Evolutionary conservation across 2,797 vertebrate genomes (phyloP).

Genomic region (Tauraco hartlaubi): DNA sequence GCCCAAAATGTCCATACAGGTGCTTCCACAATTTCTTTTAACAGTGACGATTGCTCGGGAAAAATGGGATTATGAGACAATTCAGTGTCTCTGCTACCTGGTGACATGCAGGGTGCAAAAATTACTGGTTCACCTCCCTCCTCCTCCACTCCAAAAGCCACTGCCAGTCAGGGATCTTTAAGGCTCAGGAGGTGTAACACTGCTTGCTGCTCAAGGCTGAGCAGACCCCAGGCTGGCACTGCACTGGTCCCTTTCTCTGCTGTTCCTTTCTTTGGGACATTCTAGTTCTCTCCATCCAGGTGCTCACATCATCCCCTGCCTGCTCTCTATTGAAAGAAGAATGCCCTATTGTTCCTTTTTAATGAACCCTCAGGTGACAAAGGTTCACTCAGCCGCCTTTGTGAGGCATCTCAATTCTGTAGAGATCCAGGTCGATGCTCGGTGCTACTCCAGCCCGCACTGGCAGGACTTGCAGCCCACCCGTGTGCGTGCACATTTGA

Average conservation of each 20-base stretch:
- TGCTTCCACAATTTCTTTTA: background rate
- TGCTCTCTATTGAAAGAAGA: background rate
- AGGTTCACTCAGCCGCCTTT: background rate
- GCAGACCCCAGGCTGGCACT: background rate
- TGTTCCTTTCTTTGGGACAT: background rate
- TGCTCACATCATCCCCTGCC: background rate
- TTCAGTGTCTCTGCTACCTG: background rate
- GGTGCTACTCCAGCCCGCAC: background rate
- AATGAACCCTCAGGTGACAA: background rate
- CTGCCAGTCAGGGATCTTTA: background rate
- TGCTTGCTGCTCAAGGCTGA: background rate
- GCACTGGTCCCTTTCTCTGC: background rate
- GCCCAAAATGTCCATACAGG: background rate
- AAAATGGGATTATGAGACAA: background rate
- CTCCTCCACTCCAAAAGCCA: background rate
- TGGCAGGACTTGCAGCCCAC: background rate
- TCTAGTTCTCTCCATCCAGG: background rate
- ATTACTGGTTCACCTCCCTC: background rate
- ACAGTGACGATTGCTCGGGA: background rate
- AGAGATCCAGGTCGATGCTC: background rate
- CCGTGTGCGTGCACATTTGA: background rate
- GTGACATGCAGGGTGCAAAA: background rate
- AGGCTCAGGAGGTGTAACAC: background rate
- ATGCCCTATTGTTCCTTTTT: background rate
- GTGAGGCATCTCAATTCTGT: background rate